Evolutionary conservation across 2,888 invertebrate genomes (phyloP).

Genomic region (Philonicus albiceps): DNA sequence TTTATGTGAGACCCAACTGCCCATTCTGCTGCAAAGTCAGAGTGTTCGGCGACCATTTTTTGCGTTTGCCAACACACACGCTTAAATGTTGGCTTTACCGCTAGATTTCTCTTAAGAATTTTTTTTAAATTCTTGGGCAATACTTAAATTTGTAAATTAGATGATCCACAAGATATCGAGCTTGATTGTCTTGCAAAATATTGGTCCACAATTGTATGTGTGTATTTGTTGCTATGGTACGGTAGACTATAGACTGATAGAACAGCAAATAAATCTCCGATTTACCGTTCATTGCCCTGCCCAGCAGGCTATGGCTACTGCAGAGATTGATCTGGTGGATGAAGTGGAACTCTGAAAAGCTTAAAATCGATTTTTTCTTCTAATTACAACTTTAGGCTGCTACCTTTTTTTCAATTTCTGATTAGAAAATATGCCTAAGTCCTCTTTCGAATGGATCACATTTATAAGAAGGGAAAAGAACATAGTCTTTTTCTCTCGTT

Average conservation of each 20-base stretch:
- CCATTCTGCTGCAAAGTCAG: background rate
- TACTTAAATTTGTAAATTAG: background rate
- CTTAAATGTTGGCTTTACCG: background rate
- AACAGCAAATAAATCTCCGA: background rate
- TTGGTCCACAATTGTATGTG: background rate
- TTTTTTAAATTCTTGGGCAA: background rate
- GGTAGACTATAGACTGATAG: background rate
- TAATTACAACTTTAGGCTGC: background rate
- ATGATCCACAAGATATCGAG: background rate
- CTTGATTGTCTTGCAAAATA: background rate
- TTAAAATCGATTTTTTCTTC: background rate
- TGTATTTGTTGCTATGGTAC: background rate
- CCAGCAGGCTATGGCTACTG: background rate
- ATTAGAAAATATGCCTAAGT: background rate
- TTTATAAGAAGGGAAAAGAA: too few species aligned
- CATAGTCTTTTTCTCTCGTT: too few species aligned
- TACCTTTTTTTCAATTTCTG: background rate
- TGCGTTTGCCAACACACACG: background rate
- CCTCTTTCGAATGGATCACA: too few species aligned
- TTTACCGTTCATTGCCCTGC: background rate
- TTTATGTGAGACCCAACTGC: background rate
- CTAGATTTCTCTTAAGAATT: background rate
- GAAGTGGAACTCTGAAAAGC: background rate
- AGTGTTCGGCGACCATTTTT: background rate
- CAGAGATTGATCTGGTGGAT: background rate